Conservation (phyloP, 2,113 vertebrate genomes). For the Bagarius yarrelli region DNA sequence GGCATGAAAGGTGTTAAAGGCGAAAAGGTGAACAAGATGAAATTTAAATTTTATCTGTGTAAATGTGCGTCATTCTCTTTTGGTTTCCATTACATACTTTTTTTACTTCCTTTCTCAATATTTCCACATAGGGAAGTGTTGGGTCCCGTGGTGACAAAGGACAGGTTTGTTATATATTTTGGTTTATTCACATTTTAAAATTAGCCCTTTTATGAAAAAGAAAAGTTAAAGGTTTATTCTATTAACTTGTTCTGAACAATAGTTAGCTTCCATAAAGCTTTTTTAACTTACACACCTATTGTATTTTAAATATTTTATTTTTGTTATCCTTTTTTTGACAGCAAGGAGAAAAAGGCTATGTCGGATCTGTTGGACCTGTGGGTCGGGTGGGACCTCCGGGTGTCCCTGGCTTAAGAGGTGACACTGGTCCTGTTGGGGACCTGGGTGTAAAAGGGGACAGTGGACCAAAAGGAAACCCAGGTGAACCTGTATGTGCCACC, state of each 20-base stretch:
- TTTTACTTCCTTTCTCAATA: conserved; percentile 48
- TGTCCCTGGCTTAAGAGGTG: conserved; percentile 70
- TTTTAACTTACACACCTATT: background rate
- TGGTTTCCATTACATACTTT: conserved; percentile 35
- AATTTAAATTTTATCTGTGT: background rate
- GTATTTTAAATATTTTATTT: background rate
- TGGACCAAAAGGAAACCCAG: conserved; percentile 69
- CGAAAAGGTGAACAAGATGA: conserved; percentile 65
- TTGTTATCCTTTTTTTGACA: conserved; percentile 46
- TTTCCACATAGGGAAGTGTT: conserved; percentile 57
- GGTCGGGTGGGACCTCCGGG: conserved; percentile 70
- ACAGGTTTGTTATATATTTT: conserved; percentile 61
- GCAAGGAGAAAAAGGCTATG: conserved; percentile 65
- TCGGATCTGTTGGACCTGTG: conserved; percentile 57
- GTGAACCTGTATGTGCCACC: conserved; percentile 65
- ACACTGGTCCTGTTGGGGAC: conserved; percentile 65
- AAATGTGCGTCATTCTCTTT: conserved; percentile 16
- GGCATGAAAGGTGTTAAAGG: conserved; percentile 65
- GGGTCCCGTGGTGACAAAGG: conserved; percentile 74
- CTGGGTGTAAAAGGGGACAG: conserved; percentile 63
- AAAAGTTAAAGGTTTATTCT: background rate
- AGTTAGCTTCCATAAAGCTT: background rate
- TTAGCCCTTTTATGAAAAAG: background rate
- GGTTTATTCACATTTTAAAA: background rate
- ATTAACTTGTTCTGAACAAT: background rate